Evolutionary conservation across 2,113 vertebrate genomes (phyloP).

Genomic region (Sebastes schlegelii): DNA sequence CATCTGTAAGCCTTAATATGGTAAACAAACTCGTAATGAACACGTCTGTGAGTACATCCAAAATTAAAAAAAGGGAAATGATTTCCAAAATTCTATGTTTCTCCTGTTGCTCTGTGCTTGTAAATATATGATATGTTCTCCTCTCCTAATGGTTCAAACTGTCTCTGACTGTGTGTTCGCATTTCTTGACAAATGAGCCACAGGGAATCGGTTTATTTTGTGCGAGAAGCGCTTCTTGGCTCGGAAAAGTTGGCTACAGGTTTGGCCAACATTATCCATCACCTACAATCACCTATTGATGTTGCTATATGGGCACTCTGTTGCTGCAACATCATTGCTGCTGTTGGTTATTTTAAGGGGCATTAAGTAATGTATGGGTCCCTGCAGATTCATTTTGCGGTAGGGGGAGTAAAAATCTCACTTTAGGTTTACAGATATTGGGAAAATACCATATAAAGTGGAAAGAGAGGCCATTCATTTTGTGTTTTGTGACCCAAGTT

Average conservation of each 20-base stretch:
- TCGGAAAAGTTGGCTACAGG: constrained; percentile 30
- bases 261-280: constrained; percentile 23
- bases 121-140: not conserved
- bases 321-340: constrained; percentile 43
- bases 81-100: not conserved
- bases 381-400: constrained; percentile 53
- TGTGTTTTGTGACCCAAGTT: constrained; percentile 37
- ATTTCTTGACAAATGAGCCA: constrained; percentile 19
- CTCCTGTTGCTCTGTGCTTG: constrained; percentile 5
- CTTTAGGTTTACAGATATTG: constrained; percentile 56
- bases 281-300: constrained; percentile 44
- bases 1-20: constrained; percentile 19
- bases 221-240: not conserved
- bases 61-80: not conserved
- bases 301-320: constrained; percentile 15
- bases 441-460: constrained; percentile 36
- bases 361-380: constrained; percentile 52
- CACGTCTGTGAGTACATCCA: not conserved
- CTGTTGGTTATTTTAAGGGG: constrained; percentile 52
- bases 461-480: constrained; percentile 35
- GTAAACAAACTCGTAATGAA: constrained; percentile 35
- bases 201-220: not conserved
- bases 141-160: not conserved
- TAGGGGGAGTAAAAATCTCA: constrained; percentile 32
- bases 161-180: not conserved